Percentiles rank a stretch among this genome's conserved stretches.
phyloP scores from a whole-genome alignment of 2,888 invertebrate genomes.

The Cotesia congregata region DNA sequence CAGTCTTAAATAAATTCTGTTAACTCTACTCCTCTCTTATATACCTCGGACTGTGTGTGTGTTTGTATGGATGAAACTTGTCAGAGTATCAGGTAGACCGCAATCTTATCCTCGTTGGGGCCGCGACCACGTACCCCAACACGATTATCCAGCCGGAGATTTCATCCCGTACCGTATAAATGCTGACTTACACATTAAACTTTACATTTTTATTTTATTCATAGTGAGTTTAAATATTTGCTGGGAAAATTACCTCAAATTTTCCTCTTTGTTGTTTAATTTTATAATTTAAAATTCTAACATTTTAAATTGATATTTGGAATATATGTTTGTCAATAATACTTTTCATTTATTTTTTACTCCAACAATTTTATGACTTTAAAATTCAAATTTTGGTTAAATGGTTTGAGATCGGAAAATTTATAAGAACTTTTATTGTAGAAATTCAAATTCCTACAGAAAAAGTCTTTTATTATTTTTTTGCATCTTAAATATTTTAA shows the following conservation, averaged over 20 bases:
- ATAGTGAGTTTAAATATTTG: not conserved
- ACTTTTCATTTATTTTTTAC: too few species aligned
- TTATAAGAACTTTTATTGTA: too few species aligned
- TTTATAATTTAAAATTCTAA: too few species aligned
- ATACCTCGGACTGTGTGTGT: not conserved
- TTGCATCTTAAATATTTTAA: too few species aligned
- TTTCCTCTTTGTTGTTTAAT: too few species aligned
- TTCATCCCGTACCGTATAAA: slow-evolving; percentile 8
- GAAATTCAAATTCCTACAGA: too few species aligned
- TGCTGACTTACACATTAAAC: not conserved
- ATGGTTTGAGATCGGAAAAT: too few species aligned
- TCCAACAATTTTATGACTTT: too few species aligned
- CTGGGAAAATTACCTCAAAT: not conserved
- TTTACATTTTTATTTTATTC: not conserved
- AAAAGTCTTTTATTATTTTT: too few species aligned
- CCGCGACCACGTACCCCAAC: slow-evolving; percentile 29
- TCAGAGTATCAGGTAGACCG: slow-evolving; percentile 26
- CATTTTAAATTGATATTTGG: too few species aligned
- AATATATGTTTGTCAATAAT: too few species aligned
- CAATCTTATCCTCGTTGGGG: slow-evolving; percentile 36
- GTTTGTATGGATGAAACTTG: not conserved
- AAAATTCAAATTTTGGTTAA: too few species aligned
- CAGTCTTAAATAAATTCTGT: not conserved
- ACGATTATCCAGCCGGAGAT: slow-evolving; percentile 29
- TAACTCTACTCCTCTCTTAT: not conserved